These are phyloP conservation scores for Tetrapedia diversipes DNA, from an alignment of 2,888 invertebrate species.

Conservation along the genomic window DNA sequence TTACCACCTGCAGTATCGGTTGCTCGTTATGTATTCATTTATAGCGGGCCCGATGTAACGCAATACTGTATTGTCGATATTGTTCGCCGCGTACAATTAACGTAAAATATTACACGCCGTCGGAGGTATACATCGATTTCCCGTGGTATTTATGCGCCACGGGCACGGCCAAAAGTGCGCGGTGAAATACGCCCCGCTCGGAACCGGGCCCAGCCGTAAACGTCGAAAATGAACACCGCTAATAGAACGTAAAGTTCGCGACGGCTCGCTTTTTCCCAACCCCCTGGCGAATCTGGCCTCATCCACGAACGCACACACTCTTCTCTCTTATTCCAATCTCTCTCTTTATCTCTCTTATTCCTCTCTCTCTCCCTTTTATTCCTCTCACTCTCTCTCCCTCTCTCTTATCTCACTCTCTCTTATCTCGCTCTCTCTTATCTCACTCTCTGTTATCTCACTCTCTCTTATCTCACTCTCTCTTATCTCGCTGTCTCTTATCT, in stretches of 20 bases:
- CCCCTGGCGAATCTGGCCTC: too few species aligned
- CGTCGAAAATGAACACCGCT: constrained; percentile 24
- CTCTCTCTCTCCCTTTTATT: too few species aligned
- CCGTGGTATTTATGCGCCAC: constrained; percentile 56
- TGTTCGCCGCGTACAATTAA: constrained; percentile 69
- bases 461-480: too few species aligned
- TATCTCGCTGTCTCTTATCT: too few species aligned
- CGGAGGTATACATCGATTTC: constrained; percentile 57
- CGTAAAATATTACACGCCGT: constrained; percentile 67
- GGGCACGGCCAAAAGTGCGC: constrained; percentile 28
- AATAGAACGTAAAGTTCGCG: constrained; percentile 29
- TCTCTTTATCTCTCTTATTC: too few species aligned
- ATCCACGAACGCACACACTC: too few species aligned
- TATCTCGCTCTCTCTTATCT: too few species aligned
- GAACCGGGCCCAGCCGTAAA: constrained; percentile 4
- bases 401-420: too few species aligned
- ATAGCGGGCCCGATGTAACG: constrained; percentile 61
- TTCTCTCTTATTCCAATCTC: too few species aligned
- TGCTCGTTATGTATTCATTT: constrained; percentile 71
- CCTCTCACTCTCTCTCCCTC: too few species aligned
- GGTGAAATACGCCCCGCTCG: constrained; percentile 45
- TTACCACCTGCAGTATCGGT: constrained; percentile 62
- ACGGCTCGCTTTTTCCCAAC: constrained; percentile 5
- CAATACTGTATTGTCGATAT: constrained; percentile 67
- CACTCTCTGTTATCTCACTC: too few species aligned